Percentiles rank a stretch among this genome's conserved stretches.
phyloP scores from a whole-genome alignment of 2,888 invertebrate species.

The Oscheius onirici region DNA sequence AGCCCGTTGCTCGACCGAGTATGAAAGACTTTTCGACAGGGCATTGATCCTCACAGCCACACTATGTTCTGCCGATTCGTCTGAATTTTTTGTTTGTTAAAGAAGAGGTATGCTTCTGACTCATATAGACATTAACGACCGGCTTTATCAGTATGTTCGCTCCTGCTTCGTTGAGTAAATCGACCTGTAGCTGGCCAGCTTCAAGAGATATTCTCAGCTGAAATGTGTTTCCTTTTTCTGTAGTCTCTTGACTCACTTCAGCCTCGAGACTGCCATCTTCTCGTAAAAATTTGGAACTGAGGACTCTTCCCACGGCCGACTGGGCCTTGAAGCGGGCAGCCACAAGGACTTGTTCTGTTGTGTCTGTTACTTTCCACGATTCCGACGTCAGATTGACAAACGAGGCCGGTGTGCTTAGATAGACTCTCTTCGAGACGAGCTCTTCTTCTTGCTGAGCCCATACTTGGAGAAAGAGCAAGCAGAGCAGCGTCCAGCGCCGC shows the following conservation, averaged over 20 bases:
- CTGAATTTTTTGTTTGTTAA: background rate
- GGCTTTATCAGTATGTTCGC: slow-evolving; percentile 43
- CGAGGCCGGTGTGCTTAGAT: slow-evolving; percentile 45
- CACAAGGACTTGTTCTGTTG: slow-evolving; percentile 37
- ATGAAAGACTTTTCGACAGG: slow-evolving; percentile 26
- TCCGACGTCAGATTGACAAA: slow-evolving; percentile 48
- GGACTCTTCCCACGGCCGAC: slow-evolving; percentile 42
- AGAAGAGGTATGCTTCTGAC: slow-evolving; percentile 29
- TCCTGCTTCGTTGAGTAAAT: slow-evolving; percentile 32
- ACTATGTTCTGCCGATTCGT: slow-evolving; percentile 24
- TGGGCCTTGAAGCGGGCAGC: slow-evolving; percentile 37
- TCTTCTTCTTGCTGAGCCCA: slow-evolving; percentile 26
- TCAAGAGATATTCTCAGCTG: slow-evolving; percentile 34
- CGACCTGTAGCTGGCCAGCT: slow-evolving; percentile 38
- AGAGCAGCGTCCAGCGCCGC: slow-evolving; percentile 20
- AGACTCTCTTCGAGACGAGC: slow-evolving; percentile 29
- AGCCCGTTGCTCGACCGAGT: slow-evolving; percentile 18
- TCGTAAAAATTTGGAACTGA: slow-evolving; percentile 38
- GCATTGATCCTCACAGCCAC: slow-evolving; percentile 23
- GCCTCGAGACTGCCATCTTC: slow-evolving; percentile 39
- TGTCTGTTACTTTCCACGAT: slow-evolving; percentile 44
- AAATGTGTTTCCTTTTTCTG: background rate
- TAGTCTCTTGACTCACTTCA: slow-evolving; percentile 7
- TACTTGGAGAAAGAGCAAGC: background rate
- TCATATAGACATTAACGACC: slow-evolving; percentile 37